Evolutionary conservation across 2,113 vertebrate genomes (phyloP).

Genomic region (Gavialis gangeticus): DNA sequence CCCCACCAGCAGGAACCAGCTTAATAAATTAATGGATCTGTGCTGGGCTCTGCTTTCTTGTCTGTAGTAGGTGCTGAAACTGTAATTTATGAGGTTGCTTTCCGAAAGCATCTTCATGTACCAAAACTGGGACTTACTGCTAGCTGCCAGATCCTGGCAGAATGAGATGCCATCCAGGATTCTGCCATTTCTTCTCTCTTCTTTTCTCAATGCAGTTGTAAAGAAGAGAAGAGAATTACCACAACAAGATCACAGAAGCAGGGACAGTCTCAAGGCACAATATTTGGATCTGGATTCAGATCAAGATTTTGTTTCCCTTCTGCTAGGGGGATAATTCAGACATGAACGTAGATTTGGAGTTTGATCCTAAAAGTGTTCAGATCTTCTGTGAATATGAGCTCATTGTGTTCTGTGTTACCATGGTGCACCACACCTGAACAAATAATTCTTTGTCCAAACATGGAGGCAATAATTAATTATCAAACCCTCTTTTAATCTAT

Average conservation of each 20-base stretch:
- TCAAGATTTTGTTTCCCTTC: not conserved
- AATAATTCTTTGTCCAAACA: not conserved
- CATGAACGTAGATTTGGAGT: not conserved
- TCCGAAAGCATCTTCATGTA: not conserved
- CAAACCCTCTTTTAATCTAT: not conserved
- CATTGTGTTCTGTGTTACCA: not conserved
- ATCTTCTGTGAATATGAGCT: not conserved
- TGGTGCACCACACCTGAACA: not conserved
- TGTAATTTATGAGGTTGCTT: not conserved
- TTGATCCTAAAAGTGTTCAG: not conserved
- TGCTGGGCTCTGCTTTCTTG: not conserved
- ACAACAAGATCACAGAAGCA: not conserved
- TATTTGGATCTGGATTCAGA: not conserved
- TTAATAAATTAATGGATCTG: rapidly evolving
- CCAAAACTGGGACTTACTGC: not conserved
- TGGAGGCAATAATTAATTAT: not conserved
- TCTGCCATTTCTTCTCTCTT: not conserved
- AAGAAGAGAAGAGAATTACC: not conserved
- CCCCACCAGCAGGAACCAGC: not conserved
- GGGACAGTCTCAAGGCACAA: not conserved
- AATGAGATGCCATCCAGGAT: not conserved
- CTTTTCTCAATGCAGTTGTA: not conserved
- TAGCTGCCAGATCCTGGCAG: not conserved
- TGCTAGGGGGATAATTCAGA: not conserved
- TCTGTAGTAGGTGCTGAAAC: not conserved